These are phyloP conservation scores for Chrysopa pallens DNA, from an alignment of 1,140 invertebrate genomes.

Conservation along the genomic window DNA sequence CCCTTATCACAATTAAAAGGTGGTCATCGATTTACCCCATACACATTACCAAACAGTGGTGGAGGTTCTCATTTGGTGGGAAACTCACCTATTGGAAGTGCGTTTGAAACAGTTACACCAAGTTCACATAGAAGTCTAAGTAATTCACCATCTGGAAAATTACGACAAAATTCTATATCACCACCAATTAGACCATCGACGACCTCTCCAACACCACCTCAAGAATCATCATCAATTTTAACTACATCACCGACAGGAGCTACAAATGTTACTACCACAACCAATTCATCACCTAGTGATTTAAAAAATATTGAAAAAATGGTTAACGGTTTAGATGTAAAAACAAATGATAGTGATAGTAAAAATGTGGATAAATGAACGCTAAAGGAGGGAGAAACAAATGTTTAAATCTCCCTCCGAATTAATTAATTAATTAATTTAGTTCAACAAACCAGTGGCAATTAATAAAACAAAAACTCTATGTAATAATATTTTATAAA, in stretches of 20 bases:
- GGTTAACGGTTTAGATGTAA: constrained; percentile 82
- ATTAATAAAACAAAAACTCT: too few relatives aligned
- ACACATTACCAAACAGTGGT: constrained; percentile 45
- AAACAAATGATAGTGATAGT: constrained; percentile 22
- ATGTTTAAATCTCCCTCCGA: too few relatives aligned
- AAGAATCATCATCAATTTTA: constrained; percentile 6
- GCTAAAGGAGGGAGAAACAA: too few relatives aligned
- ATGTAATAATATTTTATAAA: too few relatives aligned
- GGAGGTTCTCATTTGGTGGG: constrained; percentile 17
- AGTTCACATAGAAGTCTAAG: constrained; percentile 40
- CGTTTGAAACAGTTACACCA: constrained; percentile 71
- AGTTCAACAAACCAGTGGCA: too few relatives aligned
- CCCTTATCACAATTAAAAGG: constrained; percentile 30
- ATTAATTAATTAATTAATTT: too few relatives aligned
- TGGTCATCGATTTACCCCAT: constrained; percentile 64
- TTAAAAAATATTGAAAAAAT: constrained; percentile 92
- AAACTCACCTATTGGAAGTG: constrained; percentile 45
- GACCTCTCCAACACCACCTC: constrained; percentile 18
- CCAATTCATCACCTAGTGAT: constrained; percentile 39
- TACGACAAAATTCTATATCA: constrained; percentile 27
- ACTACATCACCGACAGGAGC: constrained; percentile 11
- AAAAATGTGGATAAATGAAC: background rate
- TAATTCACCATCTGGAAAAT: constrained; percentile 35
- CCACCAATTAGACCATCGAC: constrained; percentile 28
- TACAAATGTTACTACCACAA: constrained; percentile 11